A percentile compares a stretch with the other conserved stretches of the same genome.
Evolutionary conservation across 2,113 vertebrate species (phyloP).

Genomic region (Anolis carolinensis): DNA sequence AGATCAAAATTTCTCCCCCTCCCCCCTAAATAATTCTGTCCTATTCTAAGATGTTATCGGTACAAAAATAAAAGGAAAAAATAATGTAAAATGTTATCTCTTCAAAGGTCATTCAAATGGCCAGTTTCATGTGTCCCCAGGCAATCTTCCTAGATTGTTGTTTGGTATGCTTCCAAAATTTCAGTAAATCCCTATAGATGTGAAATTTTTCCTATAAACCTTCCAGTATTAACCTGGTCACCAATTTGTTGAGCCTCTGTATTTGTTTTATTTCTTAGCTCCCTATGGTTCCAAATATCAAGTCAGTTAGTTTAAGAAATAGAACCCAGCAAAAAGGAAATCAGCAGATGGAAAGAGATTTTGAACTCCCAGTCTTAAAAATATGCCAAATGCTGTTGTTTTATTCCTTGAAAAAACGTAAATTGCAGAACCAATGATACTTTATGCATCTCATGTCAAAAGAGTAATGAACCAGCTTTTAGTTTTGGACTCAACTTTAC

Average conservation of each 20-base stretch:
- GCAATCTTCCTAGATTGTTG: not conserved
- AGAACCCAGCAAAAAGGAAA: not conserved
- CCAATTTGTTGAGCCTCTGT: not conserved
- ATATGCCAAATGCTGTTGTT: not conserved
- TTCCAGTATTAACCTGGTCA: not conserved
- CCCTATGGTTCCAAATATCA: not conserved
- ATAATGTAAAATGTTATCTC: not conserved
- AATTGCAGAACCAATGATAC: not conserved
- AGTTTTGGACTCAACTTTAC: too few relatives aligned
- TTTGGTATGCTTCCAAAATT: not conserved
- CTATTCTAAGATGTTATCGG: not conserved
- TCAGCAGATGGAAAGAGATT: not conserved
- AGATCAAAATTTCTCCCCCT: not conserved
- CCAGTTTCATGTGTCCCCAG: not conserved
- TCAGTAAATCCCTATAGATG: not conserved
- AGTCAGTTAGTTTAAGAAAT: not conserved
- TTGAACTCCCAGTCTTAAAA: not conserved
- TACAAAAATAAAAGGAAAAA: not conserved
- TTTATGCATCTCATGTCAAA: too few relatives aligned
- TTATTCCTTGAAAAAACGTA: not conserved
- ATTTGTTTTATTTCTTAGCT: not conserved
- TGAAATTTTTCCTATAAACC: not conserved
- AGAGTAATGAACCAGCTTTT: too few relatives aligned
- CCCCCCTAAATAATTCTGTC: not conserved
- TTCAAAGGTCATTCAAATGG: not conserved